Evolutionary conservation across 1,140 invertebrate species (phyloP).

Genomic region (Scaptomyza graminum): DNA sequence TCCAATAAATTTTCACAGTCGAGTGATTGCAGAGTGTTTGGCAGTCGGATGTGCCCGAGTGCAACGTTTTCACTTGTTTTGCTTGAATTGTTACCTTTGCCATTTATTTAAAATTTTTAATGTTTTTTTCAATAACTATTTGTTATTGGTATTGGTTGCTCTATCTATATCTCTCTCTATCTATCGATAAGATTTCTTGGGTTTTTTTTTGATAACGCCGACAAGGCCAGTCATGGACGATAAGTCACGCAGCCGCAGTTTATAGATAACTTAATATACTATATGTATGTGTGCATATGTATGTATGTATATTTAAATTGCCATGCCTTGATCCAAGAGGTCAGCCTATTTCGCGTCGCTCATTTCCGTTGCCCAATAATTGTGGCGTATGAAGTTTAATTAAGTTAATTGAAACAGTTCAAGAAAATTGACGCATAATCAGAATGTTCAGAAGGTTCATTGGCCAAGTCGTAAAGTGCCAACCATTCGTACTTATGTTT

Average conservation of each 20-base stretch:
- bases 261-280: slow-evolving; percentile 1
- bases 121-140: slow-evolving; percentile 43
- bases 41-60: too few species aligned
- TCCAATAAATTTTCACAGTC: too few species aligned
- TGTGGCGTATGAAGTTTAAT: slow-evolving; percentile 42
- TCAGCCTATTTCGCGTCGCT: slow-evolving; percentile 51
- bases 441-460: slow-evolving; percentile 48
- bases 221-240: slow-evolving; percentile 54
- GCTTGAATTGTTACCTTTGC: too few species aligned
- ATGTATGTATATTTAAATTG: slow-evolving; percentile 22
- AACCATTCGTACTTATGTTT: slow-evolving; percentile 22
- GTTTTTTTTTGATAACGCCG: slow-evolving; percentile 63
- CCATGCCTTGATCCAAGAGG: slow-evolving; percentile 51
- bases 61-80: too few species aligned
- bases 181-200: slow-evolving; percentile 64
- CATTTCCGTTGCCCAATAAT: slow-evolving; percentile 68
- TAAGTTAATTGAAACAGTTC: slow-evolving; percentile 63
- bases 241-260: slow-evolving; percentile 22
- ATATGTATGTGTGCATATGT: too few species aligned
- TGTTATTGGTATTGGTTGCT: slow-evolving; percentile 51
- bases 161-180: too few species aligned
- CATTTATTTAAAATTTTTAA: too few species aligned
- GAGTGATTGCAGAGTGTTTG: too few species aligned
- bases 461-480: slow-evolving; percentile 48
- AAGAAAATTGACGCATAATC: slow-evolving; percentile 70